These are phyloP conservation scores for Frankliniella fusca DNA, from an alignment of 2,888 invertebrate species.

Conservation along the genomic window DNA sequence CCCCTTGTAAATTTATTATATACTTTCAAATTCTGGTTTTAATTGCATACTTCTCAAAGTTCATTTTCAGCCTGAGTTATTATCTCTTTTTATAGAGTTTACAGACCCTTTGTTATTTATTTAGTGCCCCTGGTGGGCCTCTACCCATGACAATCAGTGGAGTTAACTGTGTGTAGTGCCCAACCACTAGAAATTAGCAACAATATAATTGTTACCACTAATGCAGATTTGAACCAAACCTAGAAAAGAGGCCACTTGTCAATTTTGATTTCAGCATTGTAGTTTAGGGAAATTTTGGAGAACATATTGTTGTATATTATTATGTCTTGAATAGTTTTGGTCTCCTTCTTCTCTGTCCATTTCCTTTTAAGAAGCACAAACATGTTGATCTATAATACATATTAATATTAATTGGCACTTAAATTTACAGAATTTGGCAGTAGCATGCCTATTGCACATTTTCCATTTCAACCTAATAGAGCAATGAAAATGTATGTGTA, in stretches of 20 bases:
- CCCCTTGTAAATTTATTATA: neutral
- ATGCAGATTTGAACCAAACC: neutral
- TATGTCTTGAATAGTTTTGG: neutral
- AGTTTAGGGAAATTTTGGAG: neutral
- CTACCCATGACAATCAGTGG: neutral
- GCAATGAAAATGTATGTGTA: neutral
- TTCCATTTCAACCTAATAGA: neutral
- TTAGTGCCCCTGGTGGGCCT: conserved; percentile 3
- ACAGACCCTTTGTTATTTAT: neutral
- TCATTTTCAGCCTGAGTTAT: neutral
- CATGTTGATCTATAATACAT: neutral
- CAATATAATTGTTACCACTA: neutral
- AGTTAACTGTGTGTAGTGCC: neutral
- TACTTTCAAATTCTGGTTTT: neutral
- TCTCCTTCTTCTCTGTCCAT: neutral
- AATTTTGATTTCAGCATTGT: neutral
- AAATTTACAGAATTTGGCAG: neutral
- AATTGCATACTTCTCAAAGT: neutral
- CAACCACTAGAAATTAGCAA: neutral
- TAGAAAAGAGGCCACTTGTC: neutral
- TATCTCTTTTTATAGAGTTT: neutral
- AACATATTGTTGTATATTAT: neutral
- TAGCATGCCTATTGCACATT: neutral
- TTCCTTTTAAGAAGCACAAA: neutral
- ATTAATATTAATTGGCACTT: neutral